A percentile compares a stretch with the other conserved stretches of the same genome.
Evolutionary conservation across 2,113 vertebrate genomes (phyloP).

Genomic region (Proteles cristata): DNA sequence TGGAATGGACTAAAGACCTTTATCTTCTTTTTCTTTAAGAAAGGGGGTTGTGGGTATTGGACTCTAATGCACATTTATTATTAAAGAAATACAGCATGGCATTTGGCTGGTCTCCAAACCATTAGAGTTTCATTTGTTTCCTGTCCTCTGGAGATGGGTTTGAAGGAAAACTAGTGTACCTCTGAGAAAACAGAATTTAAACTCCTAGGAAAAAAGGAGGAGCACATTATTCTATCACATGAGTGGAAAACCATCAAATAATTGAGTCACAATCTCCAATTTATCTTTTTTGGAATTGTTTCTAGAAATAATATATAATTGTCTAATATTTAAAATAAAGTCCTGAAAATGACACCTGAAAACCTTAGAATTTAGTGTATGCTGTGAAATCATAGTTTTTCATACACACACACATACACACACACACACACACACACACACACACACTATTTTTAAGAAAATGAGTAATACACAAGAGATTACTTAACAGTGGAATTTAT

Average conservation of each 20-base stretch:
- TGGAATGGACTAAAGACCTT: background rate
- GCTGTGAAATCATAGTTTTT: background rate
- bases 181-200: background rate
- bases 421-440: background rate
- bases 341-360: background rate
- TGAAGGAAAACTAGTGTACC: background rate
- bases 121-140: background rate
- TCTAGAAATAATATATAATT: background rate
- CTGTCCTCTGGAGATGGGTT: background rate
- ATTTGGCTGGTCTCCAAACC: background rate
- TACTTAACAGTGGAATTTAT: background rate
- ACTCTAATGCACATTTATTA: background rate
- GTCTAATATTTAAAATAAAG: background rate
- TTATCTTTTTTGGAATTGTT: background rate
- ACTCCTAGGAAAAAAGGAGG: background rate
- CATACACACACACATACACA: background rate
- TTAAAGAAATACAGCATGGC: background rate
- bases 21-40: background rate
- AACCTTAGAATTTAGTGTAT: background rate
- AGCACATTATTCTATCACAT: background rate
- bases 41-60: background rate
- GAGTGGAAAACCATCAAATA: background rate
- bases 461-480: background rate
- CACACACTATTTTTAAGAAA: background rate
- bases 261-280: background rate